Evolutionary conservation across 2,888 invertebrate species (phyloP).

Genomic region (Copidosoma aretas): DNA sequence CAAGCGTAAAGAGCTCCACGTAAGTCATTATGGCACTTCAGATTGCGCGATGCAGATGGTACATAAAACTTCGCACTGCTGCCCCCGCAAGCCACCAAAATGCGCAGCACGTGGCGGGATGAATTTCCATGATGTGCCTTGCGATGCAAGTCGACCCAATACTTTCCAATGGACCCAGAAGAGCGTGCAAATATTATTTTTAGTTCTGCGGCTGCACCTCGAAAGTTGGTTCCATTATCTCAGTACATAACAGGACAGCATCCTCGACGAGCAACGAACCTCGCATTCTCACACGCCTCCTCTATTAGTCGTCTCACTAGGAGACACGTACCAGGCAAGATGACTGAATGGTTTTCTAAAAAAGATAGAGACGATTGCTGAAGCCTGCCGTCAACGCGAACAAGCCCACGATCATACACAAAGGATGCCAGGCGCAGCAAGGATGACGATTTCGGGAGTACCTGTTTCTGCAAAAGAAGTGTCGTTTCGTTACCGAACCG

Average conservation of each 20-base stretch:
- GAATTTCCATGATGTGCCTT: not conserved
- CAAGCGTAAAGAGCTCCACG: not conserved
- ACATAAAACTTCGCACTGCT: conserved; percentile 2
- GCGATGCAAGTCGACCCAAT: not conserved
- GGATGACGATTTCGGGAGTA: not conserved
- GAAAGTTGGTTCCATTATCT: conserved; percentile 51
- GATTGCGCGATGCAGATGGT: not conserved
- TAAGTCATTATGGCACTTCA: not conserved
- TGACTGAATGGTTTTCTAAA: not conserved
- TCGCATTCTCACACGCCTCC: no score
- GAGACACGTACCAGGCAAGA: not conserved
- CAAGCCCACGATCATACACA: not conserved
- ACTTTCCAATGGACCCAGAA: not conserved
- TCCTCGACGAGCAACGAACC: conserved; percentile 46
- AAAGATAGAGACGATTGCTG: not conserved
- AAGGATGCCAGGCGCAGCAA: conserved; percentile 3
- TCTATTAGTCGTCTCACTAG: no score
- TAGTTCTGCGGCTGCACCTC: conserved; percentile 37
- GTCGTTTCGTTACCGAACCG: not conserved
- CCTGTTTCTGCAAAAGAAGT: not conserved
- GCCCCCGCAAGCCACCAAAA: no score
- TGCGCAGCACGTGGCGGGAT: no score
- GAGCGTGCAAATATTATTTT: not conserved
- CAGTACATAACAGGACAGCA: conserved; percentile 37
- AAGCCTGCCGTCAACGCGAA: conserved; percentile 11